Evolutionary conservation across 2,113 vertebrate genomes (phyloP), one percentile per base, ranked within the genome.

Genomic region (Halichoeres trimaculatus): DNA sequence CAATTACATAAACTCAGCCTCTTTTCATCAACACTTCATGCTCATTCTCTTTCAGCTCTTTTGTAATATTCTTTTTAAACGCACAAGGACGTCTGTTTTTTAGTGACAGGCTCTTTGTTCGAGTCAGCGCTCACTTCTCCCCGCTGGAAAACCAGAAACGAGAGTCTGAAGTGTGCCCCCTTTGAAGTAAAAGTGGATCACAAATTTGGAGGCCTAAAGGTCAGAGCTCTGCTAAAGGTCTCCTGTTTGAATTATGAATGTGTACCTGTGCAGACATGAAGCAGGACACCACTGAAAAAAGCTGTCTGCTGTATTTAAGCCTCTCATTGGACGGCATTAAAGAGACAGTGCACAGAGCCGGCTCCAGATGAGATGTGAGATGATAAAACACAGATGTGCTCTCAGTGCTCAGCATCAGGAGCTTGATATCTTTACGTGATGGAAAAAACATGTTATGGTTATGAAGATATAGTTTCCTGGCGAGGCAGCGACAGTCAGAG

Each of bases 341-440:
- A 70, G 13, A 56, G 16, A 41, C 43, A 65, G 48, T 78, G 12
- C 80, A 30, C 70, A 30, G 80, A 36, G 77, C 38, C 30, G 56
- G 61, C 58, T 83, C 65, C 62, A 68, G 61, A 65, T 61, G 47
- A 79, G 67, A 70, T 81, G 70, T 62, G 36, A 63, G 60, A 41
- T 88, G 81, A 92, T 92, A 73, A 89, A 87, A 88, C 74, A 60
- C 90, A 91, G 87, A 90, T 90, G 90, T 85, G 60, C 56, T 80
- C 35, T 63, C 47, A 61, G 69, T 48, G 45, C 81, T 85, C 52
- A 87, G 59, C 68, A 79, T 70, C 22, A 64, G 43, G 30, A 73
- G 55, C 70, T 74, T 30, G 57, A 78, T 80, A 70, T 61, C 36
- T 71, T 82, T 76, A 76, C 74, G 34, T 74, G 74, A 91, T 84